Evolutionary conservation across 2,888 invertebrate genomes (phyloP).

Genomic region (Argyra leucocephala): DNA sequence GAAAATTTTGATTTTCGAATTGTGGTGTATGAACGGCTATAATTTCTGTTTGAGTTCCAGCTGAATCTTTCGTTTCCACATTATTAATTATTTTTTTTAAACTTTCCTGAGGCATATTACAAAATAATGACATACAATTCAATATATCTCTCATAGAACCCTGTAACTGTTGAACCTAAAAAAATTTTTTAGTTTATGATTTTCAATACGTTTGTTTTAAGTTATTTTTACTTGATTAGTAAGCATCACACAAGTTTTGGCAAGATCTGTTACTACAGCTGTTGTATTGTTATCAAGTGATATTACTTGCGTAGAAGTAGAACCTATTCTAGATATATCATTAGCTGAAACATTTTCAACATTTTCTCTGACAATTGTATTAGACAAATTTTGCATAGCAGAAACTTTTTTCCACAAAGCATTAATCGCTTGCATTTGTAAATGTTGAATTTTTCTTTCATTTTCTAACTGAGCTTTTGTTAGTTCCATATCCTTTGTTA

Average conservation of each 20-base stretch:
- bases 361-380: slow-evolving; percentile 33
- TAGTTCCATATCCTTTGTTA: slow-evolving; percentile 74
- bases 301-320: slow-evolving; percentile 23
- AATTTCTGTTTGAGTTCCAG: slow-evolving; percentile 69
- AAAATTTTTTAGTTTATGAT: slow-evolving; percentile 16
- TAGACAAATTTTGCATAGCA: slow-evolving; percentile 45
- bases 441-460: slow-evolving; percentile 72
- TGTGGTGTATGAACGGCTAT: slow-evolving; percentile 68
- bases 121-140: slow-evolving; percentile 55
- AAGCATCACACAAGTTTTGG: slow-evolving; percentile 63
- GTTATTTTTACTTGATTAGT: slow-evolving; percentile 55
- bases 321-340: slow-evolving; percentile 11
- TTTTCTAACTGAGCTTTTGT: slow-evolving; percentile 76
- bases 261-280: slow-evolving; percentile 56
- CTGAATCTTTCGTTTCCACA: slow-evolving; percentile 36
- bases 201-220: too few relatives aligned
- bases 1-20: slow-evolving; percentile 46
- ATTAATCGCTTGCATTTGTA: slow-evolving; percentile 85
- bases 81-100: slow-evolving; percentile 33
- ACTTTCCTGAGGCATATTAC: slow-evolving; percentile 39
- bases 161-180: slow-evolving; percentile 66
- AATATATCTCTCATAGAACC: slow-evolving; percentile 70
- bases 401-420: slow-evolving; percentile 82
- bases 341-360: slow-evolving; percentile 19
- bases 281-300: slow-evolving; percentile 51